These are phyloP conservation scores for Sebastes alutus DNA, from an alignment of 2,797 vertebrate species.

Conservation along the genomic window DNA sequence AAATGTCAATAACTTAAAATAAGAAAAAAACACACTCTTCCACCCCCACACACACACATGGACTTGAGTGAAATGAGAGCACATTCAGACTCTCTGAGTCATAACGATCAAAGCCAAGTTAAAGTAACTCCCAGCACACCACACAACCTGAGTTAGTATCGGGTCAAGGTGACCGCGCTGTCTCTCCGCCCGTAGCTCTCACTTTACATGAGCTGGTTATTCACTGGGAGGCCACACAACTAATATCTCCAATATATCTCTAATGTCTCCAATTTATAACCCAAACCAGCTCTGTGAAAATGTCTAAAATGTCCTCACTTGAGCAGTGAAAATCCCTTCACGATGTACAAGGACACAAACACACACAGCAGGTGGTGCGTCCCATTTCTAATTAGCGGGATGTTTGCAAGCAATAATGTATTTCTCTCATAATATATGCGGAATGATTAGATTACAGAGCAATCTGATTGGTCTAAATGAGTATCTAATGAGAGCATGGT, in stretches of 20 bases:
- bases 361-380: conserved; percentile 35
- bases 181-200: not conserved
- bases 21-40: not conserved
- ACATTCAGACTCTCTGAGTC: not conserved
- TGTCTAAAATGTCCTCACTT: not conserved
- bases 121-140: conserved; percentile 4
- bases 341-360: not conserved
- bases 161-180: not conserved
- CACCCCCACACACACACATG: not conserved
- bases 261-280: not conserved
- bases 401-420: conserved; percentile 66
- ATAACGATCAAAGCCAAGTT: conserved; percentile 16
- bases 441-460: conserved; percentile 77
- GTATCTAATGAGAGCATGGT: conserved; percentile 75
- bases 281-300: not conserved
- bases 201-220: not conserved
- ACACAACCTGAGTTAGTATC: not conserved
- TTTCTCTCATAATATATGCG: conserved; percentile 67
- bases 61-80: not conserved
- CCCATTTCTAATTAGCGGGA: conserved; percentile 44
- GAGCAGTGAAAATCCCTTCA: not conserved
- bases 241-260: not conserved
- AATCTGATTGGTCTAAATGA: conserved; percentile 80
- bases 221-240: not conserved
- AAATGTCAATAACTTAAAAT: not conserved